Base-by-base conservation (phyloP, 2,888 invertebrate species). In the Bedellia somnulentella region DNA sequence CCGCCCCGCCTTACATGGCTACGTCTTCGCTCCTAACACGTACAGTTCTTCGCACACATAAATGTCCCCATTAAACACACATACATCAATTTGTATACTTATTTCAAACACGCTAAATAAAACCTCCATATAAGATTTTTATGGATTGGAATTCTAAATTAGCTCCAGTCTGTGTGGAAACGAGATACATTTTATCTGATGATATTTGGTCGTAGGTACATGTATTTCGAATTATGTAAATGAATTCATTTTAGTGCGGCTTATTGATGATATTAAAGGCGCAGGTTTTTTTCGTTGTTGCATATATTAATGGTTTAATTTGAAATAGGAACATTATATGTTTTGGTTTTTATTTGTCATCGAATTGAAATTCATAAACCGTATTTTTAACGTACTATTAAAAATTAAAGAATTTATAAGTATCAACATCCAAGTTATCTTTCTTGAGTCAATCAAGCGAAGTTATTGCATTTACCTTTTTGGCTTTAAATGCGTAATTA, bases 51-150 rank as follows among this genome's bases (percentile, higher is more conserved):
- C 24, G n/a, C 43, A 46, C 49, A 44, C 52, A 53, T 50, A 60
- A 59, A 62, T 60, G 55, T 49, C 46, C 43, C 52, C 54, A 58
- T 57, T 60, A 59, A 48, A 53, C 47, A 46, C 45, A 46, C 44
- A 42, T 46, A 49, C 49, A 48, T 45, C 52, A 56, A 58, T 60
- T 59, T 56, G 57, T 56, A 57, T 37, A 23, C 24, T 51, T 47
- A 36, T n/a, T n/a, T n/a, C n/a, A 40, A 35, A 47, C 49, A 52
- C 50, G 52, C 49, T 52, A 42, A 41, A 42, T 32, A 45, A 43
- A 42, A 42, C 41, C 39, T 31, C 41, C 29, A 34, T 34, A 35
- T 37, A 40, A 24, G 31, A 42, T 40, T 39, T 46, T 46, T 44
- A 42, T 44, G 38, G 32, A 6, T 35, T 29, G 17, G 18, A n/a